Evolutionary conservation across 2,797 vertebrate genomes (phyloP).

Genomic region (Nothura maculosa): DNA sequence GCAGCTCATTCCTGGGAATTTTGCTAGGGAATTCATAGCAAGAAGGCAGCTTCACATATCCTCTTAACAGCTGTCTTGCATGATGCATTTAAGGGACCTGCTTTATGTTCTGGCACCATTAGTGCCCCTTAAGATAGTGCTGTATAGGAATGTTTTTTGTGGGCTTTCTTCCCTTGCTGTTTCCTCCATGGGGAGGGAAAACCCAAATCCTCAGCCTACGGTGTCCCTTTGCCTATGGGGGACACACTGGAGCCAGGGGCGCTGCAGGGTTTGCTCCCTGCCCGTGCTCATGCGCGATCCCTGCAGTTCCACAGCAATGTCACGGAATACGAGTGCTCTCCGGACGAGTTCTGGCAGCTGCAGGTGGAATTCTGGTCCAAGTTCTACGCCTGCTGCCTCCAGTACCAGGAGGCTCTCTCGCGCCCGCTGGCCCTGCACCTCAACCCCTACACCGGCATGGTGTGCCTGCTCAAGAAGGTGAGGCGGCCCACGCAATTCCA

Average conservation of each 20-base stretch:
- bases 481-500: neutral
- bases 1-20: neutral
- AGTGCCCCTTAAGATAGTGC: neutral
- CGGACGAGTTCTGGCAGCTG: conserved; percentile 92
- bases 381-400: conserved; percentile 94
- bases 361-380: conserved; percentile 96
- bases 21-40: neutral
- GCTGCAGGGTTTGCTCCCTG: rapidly evolving
- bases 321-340: conserved; percentile 93
- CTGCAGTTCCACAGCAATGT: conserved; percentile 91
- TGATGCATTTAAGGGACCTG: neutral
- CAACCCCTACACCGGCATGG: conserved; percentile 86
- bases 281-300: neutral
- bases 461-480: conserved; percentile 94
- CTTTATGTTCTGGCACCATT: neutral
- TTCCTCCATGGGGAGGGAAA: neutral
- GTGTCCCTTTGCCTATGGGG: rapidly evolving
- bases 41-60: neutral
- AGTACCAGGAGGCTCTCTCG: conserved; percentile 93
- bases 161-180: neutral
- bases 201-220: neutral
- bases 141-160: neutral
- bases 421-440: conserved; percentile 89
- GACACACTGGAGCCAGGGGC: rapidly evolving
- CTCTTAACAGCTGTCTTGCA: rapidly evolving